These are phyloP conservation scores for Glaucopsyche alexis DNA, from an alignment of 2,888 invertebrate genomes.

Conservation along the genomic window DNA sequence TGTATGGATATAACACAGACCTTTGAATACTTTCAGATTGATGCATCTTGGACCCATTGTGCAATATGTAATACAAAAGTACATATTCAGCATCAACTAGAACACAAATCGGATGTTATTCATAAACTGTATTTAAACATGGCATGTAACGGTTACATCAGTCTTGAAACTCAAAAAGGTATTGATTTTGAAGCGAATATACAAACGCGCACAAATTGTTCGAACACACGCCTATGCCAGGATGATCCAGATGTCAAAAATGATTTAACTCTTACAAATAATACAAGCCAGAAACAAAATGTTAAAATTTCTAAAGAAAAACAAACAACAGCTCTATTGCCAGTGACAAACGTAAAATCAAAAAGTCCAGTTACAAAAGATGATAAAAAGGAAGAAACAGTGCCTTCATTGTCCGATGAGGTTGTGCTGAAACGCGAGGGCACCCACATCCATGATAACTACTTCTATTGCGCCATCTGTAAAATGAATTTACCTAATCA, in stretches of 20 bases:
- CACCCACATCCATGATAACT: neutral
- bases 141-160: neutral
- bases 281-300: neutral
- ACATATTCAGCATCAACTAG: neutral
- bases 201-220: neutral
- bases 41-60: constrained; percentile 20
- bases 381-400: neutral
- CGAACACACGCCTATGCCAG: neutral
- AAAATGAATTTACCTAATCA: neutral
- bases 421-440: neutral
- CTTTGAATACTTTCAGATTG: constrained; percentile 5
- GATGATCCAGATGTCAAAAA: no score
- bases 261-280: neutral
- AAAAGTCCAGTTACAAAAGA: neutral
- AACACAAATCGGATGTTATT: neutral
- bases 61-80: constrained; percentile 24
- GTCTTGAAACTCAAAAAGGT: neutral
- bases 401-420: neutral
- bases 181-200: constrained; percentile 10
- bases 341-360: neutral
- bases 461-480: constrained; percentile 30
- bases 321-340: neutral
- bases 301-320: neutral
- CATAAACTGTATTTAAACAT: neutral
- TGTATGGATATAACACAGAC: no score